phyloP scores from a whole-genome alignment of 2,888 invertebrate species.

The Prosopocoilus inquinatus region DNA sequence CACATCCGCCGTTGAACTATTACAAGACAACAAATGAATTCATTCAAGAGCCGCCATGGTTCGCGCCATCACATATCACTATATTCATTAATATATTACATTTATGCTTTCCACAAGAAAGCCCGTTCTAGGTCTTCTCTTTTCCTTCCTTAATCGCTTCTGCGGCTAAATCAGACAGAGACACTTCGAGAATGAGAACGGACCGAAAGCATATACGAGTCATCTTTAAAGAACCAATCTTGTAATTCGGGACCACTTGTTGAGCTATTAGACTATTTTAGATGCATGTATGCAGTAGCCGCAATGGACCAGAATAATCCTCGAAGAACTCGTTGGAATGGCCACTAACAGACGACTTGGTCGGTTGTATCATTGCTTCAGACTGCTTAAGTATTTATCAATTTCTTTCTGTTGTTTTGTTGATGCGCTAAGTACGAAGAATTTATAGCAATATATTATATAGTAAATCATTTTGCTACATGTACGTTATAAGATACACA shows the following conservation, averaged over 20 bases:
- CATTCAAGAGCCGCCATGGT: slow-evolving; percentile 5
- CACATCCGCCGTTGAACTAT: slow-evolving; percentile 7
- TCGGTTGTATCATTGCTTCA: slow-evolving; percentile 21
- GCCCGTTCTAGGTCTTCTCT: not conserved
- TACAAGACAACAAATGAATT: slow-evolving; percentile 10
- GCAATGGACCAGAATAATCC: slow-evolving; percentile 17
- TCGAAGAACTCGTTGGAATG: not conserved
- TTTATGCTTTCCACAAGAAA: slow-evolving; percentile 3
- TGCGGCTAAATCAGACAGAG: not conserved
- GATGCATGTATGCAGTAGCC: slow-evolving; percentile 29
- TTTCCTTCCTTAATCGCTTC: not conserved
- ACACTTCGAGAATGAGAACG: not conserved
- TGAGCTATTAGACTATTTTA: slow-evolving; percentile 29
- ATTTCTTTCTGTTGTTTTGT: slow-evolving; percentile 23
- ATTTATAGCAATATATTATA: slow-evolving; percentile 21
- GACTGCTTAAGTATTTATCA: slow-evolving; percentile 25
- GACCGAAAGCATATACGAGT: slow-evolving; percentile 2
- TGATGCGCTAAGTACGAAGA: slow-evolving; percentile 26
- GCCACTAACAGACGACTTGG: slow-evolving; percentile 11
- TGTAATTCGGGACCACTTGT: slow-evolving; percentile 27
- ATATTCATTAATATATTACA: slow-evolving; percentile 3
- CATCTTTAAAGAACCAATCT: slow-evolving; percentile 16
- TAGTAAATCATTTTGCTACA: slow-evolving; percentile 25
- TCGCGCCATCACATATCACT: slow-evolving; percentile 7
- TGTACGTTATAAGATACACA: slow-evolving; percentile 5